These are phyloP conservation scores for Noctua fimbriata DNA, from an alignment of 2,888 invertebrate genomes.

Conservation along the genomic window DNA sequence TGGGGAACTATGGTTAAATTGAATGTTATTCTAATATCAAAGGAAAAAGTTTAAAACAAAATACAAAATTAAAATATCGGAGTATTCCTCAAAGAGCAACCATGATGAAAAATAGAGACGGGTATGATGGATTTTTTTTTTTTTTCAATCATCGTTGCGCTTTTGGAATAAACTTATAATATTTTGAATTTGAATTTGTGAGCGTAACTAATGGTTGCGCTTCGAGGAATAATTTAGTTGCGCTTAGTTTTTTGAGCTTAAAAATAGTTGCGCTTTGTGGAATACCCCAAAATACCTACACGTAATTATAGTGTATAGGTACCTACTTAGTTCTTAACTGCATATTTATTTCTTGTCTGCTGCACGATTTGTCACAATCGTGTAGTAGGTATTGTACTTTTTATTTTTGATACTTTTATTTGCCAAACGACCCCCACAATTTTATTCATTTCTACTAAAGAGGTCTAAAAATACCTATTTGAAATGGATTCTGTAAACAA, in stretches of 20 bases:
- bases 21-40: not conserved
- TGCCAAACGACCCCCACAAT: not conserved
- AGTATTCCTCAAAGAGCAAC: too few species aligned
- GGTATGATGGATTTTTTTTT: too few species aligned
- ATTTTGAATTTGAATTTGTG: too few species aligned
- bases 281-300: too few species aligned
- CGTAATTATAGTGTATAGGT: not conserved
- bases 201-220: too few species aligned
- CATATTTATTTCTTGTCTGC: not conserved
- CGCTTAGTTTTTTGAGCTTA: too few species aligned
- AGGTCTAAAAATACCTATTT: not conserved
- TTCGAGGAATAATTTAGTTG: too few species aligned
- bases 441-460: not conserved
- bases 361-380: conserved; percentile 1
- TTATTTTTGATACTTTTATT: not conserved
- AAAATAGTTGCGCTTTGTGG: too few species aligned
- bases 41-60: too few species aligned
- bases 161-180: too few species aligned
- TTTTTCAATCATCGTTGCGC: too few species aligned
- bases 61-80: not conserved
- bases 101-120: too few species aligned
- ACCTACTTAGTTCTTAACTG: not conserved
- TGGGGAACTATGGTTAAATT: not conserved
- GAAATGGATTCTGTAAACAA: not conserved
- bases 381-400: not conserved